Evolutionary conservation across 2,113 vertebrate genomes (phyloP).

Genomic region (Ceratotherium simum): DNA sequence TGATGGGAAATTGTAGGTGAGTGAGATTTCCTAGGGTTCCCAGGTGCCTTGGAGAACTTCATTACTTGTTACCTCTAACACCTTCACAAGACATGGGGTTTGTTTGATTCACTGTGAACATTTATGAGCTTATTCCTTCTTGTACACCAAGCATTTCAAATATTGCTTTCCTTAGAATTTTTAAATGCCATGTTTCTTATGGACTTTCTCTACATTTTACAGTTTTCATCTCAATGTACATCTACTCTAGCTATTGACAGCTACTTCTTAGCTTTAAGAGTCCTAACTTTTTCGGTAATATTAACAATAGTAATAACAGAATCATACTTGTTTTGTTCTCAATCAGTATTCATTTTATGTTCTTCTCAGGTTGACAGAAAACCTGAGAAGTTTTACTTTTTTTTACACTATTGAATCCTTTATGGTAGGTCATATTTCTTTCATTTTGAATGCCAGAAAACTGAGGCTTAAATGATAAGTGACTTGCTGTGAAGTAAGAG

Average conservation of each 20-base stretch:
- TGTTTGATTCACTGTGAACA: background rate
- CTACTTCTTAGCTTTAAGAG: background rate
- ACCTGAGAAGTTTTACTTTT: background rate
- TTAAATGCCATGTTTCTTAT: background rate
- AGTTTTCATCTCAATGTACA: background rate
- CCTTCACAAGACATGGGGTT: background rate
- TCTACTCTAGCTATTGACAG: background rate
- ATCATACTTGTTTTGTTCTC: background rate
- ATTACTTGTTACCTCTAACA: constrained; percentile 41
- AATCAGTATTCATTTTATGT: background rate
- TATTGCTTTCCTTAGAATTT: background rate
- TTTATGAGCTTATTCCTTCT: background rate
- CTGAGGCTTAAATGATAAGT: background rate
- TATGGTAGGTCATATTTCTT: background rate
- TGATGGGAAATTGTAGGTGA: background rate
- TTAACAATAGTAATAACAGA: background rate
- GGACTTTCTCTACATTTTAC: background rate
- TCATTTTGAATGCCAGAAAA: background rate
- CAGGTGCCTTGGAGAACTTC: background rate
- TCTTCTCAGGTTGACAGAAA: background rate
- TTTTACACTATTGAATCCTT: background rate
- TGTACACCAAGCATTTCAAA: background rate
- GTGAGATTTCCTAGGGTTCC: background rate
- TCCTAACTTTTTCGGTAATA: background rate
- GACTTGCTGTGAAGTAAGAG: background rate